A percentile compares a stretch with the other conserved stretches of the same genome.
phyloP scores from a whole-genome alignment of 2,797 vertebrate genomes.

The Agapornis canus region DNA sequence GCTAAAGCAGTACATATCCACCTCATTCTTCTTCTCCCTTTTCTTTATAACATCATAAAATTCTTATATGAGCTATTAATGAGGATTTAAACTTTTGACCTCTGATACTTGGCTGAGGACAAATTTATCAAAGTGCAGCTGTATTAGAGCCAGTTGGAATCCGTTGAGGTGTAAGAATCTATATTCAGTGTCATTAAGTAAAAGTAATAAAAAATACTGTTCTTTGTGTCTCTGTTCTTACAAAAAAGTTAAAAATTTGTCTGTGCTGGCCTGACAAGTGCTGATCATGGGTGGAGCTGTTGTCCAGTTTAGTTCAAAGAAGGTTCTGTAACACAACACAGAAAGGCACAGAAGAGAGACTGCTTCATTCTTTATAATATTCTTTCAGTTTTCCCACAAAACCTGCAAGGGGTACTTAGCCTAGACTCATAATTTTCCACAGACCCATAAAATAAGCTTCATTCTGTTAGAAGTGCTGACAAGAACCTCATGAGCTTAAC shows the following conservation, averaged over 20 bases:
- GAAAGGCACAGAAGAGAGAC: not conserved
- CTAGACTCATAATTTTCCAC: not conserved
- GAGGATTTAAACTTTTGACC: not conserved
- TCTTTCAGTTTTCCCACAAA: not conserved
- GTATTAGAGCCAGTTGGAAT: not conserved
- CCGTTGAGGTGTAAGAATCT: not conserved
- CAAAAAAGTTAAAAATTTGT: not conserved
- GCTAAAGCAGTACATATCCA: not conserved
- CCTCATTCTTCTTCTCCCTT: not conserved
- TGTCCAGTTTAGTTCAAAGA: not conserved
- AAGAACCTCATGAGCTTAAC: not conserved
- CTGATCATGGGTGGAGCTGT: not conserved
- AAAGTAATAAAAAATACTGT: not conserved
- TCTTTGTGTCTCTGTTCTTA: not conserved
- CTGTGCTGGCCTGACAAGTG: not conserved
- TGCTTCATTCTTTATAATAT: not conserved
- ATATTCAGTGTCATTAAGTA: not conserved
- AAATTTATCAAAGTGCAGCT: not conserved
- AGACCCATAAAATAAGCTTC: not conserved
- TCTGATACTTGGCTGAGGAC: not conserved
- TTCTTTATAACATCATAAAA: not conserved
- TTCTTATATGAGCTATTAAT: conserved; percentile 4
- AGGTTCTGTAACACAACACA: not conserved
- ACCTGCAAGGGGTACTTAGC: not conserved
- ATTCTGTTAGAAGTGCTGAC: not conserved